Conservation (phyloP, 2,888 invertebrate genomes). For the Eristalis arbustorum region DNA sequence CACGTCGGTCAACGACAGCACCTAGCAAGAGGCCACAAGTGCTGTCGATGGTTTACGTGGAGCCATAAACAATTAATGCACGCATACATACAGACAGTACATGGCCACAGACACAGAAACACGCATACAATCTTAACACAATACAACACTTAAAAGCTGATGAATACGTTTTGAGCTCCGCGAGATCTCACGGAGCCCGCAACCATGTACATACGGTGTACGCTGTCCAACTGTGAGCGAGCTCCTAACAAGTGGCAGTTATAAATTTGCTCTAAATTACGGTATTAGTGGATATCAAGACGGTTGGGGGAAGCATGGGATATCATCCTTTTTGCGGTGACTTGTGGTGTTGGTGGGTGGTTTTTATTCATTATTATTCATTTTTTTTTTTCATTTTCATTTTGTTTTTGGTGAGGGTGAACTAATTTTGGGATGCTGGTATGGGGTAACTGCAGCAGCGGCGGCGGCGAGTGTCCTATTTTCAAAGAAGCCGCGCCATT, state of each 20-base stretch:
- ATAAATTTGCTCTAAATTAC: constrained; percentile 55
- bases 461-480: constrained; percentile 61
- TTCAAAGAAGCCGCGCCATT: constrained; percentile 80
- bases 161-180: constrained; percentile 43
- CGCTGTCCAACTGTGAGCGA: constrained; percentile 59
- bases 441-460: constrained; percentile 62
- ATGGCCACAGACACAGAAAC: constrained; percentile 30
- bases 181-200: constrained; percentile 25
- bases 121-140: constrained; percentile 35
- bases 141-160: constrained; percentile 65
- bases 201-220: constrained; percentile 64
- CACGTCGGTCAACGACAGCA: constrained; percentile 36
- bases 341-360: constrained; percentile 8
- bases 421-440: constrained; percentile 55
- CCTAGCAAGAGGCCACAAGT: constrained; percentile 6
- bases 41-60: constrained; percentile 31
- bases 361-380: not conserved
- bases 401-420: constrained; percentile 30
- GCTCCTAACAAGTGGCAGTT: constrained; percentile 67
- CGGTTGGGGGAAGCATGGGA: constrained; percentile 35
- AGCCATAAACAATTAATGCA: constrained; percentile 31
- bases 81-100: not conserved
- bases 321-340: constrained; percentile 50
- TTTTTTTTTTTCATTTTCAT: constrained; percentile 2
- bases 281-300: constrained; percentile 46